Percentiles rank a stretch among this genome's conserved stretches.
Conservation (phyloP, 2,113 vertebrate genomes). For the Corvus moneduloides region DNA sequence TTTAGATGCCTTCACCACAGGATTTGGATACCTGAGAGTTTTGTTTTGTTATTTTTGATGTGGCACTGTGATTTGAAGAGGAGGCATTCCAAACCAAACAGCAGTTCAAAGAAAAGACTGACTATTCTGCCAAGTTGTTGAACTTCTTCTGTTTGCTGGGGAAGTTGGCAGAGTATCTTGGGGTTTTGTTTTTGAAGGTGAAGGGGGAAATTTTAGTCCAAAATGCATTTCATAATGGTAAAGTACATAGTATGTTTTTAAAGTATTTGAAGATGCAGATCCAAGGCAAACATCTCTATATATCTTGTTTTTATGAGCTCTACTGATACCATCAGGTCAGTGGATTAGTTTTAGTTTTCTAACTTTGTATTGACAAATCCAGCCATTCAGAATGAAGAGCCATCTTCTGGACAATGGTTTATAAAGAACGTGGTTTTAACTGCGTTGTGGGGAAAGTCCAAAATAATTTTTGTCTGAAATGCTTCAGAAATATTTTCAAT, state of each 20-base stretch:
- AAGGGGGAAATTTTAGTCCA: not conserved
- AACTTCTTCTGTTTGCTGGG: not conserved
- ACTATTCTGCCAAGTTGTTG: not conserved
- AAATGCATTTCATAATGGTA: not conserved
- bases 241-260: not conserved
- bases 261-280: not conserved
- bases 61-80: not conserved
- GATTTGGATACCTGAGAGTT: not conserved
- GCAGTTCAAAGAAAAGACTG: not conserved
- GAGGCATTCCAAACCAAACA: not conserved
- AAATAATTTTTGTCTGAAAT: not conserved
- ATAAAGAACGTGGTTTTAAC: not conserved
- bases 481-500: not conserved
- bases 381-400: not conserved
- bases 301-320: not conserved
- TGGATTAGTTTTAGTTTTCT: not conserved
- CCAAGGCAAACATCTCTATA: not conserved
- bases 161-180: not conserved
- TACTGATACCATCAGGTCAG: not conserved
- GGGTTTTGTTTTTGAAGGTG: not conserved
- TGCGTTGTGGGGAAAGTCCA: not conserved
- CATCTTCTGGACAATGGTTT: not conserved
- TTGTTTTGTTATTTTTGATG: not conserved
- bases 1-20: not conserved
- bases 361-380: not conserved